phyloP scores from a whole-genome alignment of 2,797 vertebrate genomes.

The Micromesistius poutassou region DNA sequence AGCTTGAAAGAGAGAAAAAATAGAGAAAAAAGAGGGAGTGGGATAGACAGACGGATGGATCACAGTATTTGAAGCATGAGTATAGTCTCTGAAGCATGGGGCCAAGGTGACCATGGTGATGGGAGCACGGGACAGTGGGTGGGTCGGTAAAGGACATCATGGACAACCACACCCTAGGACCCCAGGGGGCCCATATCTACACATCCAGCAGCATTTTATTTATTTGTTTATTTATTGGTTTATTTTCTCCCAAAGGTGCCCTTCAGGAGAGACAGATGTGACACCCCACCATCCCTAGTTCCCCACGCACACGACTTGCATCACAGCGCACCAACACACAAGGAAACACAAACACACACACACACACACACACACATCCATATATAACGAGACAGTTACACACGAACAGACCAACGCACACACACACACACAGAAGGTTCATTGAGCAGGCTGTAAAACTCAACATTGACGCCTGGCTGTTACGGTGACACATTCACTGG shows the following conservation, averaged over 20 bases:
- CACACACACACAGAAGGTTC: background rate
- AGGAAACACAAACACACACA: background rate
- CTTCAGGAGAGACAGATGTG: no score
- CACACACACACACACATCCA: constrained; percentile 1
- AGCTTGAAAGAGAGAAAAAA: no score
- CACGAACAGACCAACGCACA: constrained; percentile 2
- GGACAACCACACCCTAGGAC: constrained; percentile 39
- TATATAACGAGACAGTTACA: constrained; percentile 2
- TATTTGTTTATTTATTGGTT: no score
- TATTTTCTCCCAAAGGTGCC: no score
- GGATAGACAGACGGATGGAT: no score
- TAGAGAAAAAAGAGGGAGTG: no score
- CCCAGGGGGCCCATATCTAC: constrained; percentile 30
- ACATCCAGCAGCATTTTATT: constrained; percentile 21
- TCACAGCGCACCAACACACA: background rate
- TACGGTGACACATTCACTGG: constrained; percentile 53
- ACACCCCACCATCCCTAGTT: background rate
- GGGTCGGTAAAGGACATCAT: constrained; percentile 27
- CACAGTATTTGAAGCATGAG: no score
- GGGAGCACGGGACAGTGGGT: no score
- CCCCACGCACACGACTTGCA: background rate
- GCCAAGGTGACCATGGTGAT: no score
- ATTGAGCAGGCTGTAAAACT: constrained; percentile 15
- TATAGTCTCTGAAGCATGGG: no score
- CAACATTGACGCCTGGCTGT: constrained; percentile 31